Conservation (phyloP, 2,113 vertebrate species). For the Progne subis region DNA sequence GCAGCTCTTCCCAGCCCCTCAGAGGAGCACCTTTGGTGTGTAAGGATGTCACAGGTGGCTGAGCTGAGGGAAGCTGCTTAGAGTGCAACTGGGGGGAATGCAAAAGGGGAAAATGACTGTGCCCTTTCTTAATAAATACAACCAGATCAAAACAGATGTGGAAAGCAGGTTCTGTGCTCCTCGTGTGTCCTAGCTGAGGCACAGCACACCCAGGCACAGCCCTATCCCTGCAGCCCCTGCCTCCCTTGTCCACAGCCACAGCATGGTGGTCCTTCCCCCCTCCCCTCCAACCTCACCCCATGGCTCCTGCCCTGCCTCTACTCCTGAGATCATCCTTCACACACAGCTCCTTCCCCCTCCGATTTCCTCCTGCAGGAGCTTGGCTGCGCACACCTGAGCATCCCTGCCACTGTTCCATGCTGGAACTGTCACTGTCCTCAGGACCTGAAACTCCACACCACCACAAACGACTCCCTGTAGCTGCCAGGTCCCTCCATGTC, state of each 20-base stretch:
- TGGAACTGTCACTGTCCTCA: neutral
- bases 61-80: neutral
- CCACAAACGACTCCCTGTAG: neutral
- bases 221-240: neutral
- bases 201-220: neutral
- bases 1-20: accelerated
- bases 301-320: neutral
- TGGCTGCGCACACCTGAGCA: neutral
- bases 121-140: neutral
- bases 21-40: neutral
- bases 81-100: neutral
- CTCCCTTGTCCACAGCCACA: neutral
- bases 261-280: neutral
- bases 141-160: neutral
- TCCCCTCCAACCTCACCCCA: neutral
- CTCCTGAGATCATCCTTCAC: neutral
- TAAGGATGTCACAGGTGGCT: neutral
- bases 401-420: neutral
- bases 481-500: neutral
- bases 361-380: neutral
- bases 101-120: neutral
- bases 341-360: neutral
- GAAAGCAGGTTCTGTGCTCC: neutral
- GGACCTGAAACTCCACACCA: neutral
- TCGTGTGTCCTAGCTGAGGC: neutral